These are phyloP conservation scores for Dinomys branickii DNA, from an alignment of 2,113 vertebrate genomes.

Conservation along the genomic window DNA sequence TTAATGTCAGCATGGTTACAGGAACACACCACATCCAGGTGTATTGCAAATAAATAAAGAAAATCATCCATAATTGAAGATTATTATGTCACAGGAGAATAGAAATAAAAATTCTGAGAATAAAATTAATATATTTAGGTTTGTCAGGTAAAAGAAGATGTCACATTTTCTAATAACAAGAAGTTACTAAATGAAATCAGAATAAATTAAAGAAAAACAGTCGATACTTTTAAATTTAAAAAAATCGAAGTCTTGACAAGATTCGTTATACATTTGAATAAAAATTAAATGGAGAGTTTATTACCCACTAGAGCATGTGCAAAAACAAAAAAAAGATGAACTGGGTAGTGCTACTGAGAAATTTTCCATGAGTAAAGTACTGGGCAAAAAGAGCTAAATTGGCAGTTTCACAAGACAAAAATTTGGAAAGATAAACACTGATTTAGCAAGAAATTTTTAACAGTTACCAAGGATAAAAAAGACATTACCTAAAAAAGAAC, in stretches of 20 bases:
- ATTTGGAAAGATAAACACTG: not conserved
- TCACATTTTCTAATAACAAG: not conserved
- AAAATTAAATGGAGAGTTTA: not conserved
- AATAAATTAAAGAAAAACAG: not conserved
- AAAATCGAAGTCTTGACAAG: not conserved
- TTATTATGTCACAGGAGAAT: not conserved
- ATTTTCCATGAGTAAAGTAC: not conserved
- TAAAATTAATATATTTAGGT: not conserved
- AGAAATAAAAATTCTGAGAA: not conserved
- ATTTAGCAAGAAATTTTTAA: not conserved
- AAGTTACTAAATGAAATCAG: not conserved
- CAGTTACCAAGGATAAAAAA: not conserved
- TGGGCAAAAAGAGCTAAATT: not conserved
- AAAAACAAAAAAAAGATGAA: not conserved
- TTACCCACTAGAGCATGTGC: not conserved
- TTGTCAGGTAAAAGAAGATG: not conserved
- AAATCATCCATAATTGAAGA: not conserved
- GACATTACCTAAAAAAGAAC: not conserved
- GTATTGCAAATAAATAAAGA: not conserved
- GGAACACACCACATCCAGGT: not conserved
- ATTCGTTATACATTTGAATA: not conserved
- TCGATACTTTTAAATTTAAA: not conserved
- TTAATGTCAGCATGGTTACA: not conserved
- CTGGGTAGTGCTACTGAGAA: not conserved
- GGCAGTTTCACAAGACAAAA: not conserved